phyloP scores from a whole-genome alignment of 2,113 vertebrate species.

The Clinocottus analis region DNA sequence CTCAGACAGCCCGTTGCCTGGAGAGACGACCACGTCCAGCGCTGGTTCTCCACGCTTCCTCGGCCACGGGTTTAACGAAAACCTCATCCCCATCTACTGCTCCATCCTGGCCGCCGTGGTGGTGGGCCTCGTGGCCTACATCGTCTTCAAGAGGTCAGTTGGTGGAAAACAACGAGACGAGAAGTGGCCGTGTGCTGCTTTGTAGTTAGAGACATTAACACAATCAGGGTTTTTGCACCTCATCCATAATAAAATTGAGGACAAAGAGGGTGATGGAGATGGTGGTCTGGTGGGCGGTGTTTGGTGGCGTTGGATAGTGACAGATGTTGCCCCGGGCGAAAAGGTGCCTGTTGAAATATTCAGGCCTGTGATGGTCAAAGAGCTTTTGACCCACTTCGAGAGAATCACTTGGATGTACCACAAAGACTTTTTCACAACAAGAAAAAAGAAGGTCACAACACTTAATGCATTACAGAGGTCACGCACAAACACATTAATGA shows the following conservation, averaged over 20 bases:
- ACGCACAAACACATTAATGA: constrained; percentile 24
- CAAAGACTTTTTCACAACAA: constrained; percentile 6
- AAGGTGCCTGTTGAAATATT: constrained; percentile 44
- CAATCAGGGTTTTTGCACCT: constrained; percentile 11
- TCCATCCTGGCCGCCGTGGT: constrained; percentile 96
- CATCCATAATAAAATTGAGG: not conserved
- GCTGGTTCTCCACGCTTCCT: constrained; percentile 88
- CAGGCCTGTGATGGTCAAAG: constrained; percentile 12
- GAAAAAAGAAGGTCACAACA: constrained; percentile 10
- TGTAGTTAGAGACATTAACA: constrained; percentile 13
- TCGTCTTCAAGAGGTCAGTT: constrained; percentile 93
- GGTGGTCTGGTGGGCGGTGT: constrained; percentile 18
- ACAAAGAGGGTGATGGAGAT: constrained; percentile 15
- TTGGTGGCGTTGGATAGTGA: constrained; percentile 13
- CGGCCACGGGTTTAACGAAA: constrained; percentile 87
- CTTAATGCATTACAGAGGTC: constrained; percentile 45
- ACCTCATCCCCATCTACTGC: constrained; percentile 98
- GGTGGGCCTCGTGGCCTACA: constrained; percentile 93
- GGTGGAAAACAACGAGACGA: not conserved
- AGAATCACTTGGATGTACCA: constrained; percentile 15
- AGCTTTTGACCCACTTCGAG: constrained; percentile 55
- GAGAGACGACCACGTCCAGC: constrained; percentile 85
- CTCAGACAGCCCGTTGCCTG: constrained; percentile 64
- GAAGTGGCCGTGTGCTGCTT: too few relatives aligned
- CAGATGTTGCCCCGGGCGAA: constrained; percentile 33